Percentiles rank a stretch among this genome's conserved stretches.
These are phyloP conservation scores for Petrolisthes manimaculis DNA, from an alignment of 2,888 invertebrate genomes.

Conservation along the genomic window DNA sequence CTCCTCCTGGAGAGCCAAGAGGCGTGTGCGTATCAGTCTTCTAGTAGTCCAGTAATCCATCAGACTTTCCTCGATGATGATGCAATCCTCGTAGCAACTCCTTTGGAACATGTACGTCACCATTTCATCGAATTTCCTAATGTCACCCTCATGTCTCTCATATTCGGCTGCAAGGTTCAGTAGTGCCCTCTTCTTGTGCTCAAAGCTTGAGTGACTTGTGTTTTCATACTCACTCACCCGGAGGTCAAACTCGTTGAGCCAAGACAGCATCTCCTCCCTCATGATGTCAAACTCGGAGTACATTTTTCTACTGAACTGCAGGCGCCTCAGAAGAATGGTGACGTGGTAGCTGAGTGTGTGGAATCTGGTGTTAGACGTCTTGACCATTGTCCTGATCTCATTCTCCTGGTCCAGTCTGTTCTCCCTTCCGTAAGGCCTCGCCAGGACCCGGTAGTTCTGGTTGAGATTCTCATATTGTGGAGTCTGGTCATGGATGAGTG, in stretches of 20 bases:
- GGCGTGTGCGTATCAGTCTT: slow-evolving; percentile 37
- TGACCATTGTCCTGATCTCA: slow-evolving; percentile 60
- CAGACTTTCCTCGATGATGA: slow-evolving; percentile 58
- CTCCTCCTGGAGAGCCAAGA: slow-evolving; percentile 36
- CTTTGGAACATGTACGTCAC: slow-evolving; percentile 58
- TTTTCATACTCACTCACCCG: slow-evolving; percentile 49
- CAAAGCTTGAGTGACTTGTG: slow-evolving; percentile 24
- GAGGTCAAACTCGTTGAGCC: slow-evolving; percentile 52
- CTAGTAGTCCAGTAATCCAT: slow-evolving; percentile 48
- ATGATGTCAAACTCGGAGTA: slow-evolving; percentile 47
- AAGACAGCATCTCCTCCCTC: slow-evolving; percentile 48
- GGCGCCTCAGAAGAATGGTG: slow-evolving; percentile 50
- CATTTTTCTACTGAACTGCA: slow-evolving; percentile 53
- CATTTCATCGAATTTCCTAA: slow-evolving; percentile 55
- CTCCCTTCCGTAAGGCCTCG: slow-evolving; percentile 61
- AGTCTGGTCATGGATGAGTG: slow-evolving; percentile 62
- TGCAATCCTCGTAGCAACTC: slow-evolving; percentile 55
- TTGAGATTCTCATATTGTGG: slow-evolving; percentile 61
- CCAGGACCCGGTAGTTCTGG: slow-evolving; percentile 61
- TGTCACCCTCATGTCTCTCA: slow-evolving; percentile 44
- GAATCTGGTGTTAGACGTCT: slow-evolving; percentile 60
- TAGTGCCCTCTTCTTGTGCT: slow-evolving; percentile 55
- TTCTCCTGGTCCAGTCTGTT: slow-evolving; percentile 62
- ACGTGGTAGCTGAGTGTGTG: slow-evolving; percentile 60
- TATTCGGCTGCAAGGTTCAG: slow-evolving; percentile 52